Percentiles rank a stretch among this genome's conserved stretches.
These are phyloP conservation scores for Alectura lathami DNA, from an alignment of 2,113 vertebrate genomes.

Conservation along the genomic window DNA sequence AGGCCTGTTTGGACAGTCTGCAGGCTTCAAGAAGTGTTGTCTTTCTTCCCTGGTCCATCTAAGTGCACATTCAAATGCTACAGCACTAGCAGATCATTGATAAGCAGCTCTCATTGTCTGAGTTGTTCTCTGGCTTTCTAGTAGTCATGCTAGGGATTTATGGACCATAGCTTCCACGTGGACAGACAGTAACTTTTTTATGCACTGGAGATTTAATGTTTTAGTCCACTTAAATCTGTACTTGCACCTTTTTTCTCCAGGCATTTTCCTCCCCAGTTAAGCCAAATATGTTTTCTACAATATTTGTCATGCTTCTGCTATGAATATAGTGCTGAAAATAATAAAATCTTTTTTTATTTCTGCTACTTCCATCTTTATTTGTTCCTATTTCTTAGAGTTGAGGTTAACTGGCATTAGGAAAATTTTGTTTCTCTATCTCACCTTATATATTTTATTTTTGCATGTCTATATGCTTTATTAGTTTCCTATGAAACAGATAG, in stretches of 20 bases:
- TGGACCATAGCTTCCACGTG: background rate
- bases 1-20: background rate
- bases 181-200: background rate
- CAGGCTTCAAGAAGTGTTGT: background rate
- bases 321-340: background rate
- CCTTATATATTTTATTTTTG: background rate
- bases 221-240: background rate
- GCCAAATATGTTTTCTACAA: background rate
- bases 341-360: background rate
- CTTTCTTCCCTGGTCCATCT: background rate
- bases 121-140: background rate
- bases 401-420: background rate
- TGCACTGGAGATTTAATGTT: background rate
- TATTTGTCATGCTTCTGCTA: background rate
- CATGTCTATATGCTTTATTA: background rate
- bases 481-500: background rate
- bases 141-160: background rate
- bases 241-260: background rate
- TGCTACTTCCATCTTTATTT: background rate
- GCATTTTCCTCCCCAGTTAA: background rate
- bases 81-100: background rate
- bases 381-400: background rate
- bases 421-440: background rate
- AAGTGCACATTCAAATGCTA: background rate
- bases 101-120: background rate